These are phyloP conservation scores for Stenodera caucasica DNA, from an alignment of 2,888 invertebrate species.

Conservation along the genomic window DNA sequence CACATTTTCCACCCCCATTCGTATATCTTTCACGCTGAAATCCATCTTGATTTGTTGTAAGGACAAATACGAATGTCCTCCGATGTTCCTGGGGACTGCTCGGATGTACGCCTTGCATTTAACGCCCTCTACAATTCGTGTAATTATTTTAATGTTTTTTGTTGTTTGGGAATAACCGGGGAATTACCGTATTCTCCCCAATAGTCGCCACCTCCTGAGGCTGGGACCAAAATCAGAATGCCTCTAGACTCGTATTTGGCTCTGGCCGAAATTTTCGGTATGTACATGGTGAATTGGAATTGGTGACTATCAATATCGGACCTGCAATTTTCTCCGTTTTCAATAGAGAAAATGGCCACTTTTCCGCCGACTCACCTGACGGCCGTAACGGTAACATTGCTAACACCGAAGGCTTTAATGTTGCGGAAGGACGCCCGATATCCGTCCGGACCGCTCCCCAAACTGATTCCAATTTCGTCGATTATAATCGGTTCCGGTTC, in stretches of 20 bases:
- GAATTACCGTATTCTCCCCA: slow-evolving; percentile 83
- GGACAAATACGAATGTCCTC: slow-evolving; percentile 69
- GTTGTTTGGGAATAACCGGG: background rate
- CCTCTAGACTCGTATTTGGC: slow-evolving; percentile 83
- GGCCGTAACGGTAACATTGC: slow-evolving; percentile 76
- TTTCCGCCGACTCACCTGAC: slow-evolving; percentile 61
- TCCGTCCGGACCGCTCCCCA: slow-evolving; percentile 80
- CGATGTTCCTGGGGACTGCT: slow-evolving; percentile 64
- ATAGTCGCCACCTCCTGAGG: slow-evolving; percentile 84
- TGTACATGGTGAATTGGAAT: slow-evolving; percentile 77
- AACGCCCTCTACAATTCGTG: slow-evolving; percentile 69
- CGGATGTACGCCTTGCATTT: slow-evolving; percentile 83
- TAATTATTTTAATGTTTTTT: background rate
- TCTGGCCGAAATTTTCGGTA: slow-evolving; percentile 76
- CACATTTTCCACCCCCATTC: slow-evolving; percentile 84
- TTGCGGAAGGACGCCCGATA: slow-evolving; percentile 80
- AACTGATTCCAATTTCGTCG: slow-evolving; percentile 77
- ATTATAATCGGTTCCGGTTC: slow-evolving; percentile 80
- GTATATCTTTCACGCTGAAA: slow-evolving; percentile 79
- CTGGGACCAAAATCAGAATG: slow-evolving; percentile 75
- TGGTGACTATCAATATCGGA: slow-evolving; percentile 78
- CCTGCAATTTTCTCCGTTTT: slow-evolving; percentile 57
- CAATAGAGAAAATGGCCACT: too few species aligned
- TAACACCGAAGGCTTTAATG: slow-evolving; percentile 79
- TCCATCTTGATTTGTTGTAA: slow-evolving; percentile 82